A percentile compares a stretch with the other conserved stretches of the same genome.
Conservation (phyloP, 2,113 vertebrate genomes). For the Sylvia atricapilla region DNA sequence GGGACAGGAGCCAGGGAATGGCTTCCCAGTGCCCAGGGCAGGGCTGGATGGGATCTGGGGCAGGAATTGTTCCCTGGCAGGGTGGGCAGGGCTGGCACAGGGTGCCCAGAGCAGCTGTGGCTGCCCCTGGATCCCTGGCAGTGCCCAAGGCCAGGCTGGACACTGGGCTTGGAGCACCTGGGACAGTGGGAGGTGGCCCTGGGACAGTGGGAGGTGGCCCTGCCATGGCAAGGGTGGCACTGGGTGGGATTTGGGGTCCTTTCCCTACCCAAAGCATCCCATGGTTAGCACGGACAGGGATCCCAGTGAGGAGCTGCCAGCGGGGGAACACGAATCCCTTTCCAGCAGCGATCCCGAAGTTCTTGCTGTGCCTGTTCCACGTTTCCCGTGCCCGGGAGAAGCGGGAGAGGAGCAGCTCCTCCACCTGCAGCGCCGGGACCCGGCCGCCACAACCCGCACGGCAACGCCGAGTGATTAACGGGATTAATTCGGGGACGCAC, state of each 20-base stretch:
- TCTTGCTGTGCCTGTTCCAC: not conserved
- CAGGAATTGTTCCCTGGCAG: not conserved
- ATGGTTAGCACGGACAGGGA: rapidly evolving
- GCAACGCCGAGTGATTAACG: constrained; percentile 2
- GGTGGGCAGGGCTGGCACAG: not conserved
- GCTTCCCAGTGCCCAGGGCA: not conserved
- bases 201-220: not conserved
- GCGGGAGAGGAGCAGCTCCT: not conserved
- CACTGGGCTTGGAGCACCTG: not conserved
- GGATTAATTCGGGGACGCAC: constrained; percentile 63
- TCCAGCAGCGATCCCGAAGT: rapidly evolving
- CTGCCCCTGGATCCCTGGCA: not conserved
- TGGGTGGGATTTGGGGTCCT: rapidly evolving
- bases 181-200: not conserved
- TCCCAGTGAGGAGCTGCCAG: rapidly evolving
- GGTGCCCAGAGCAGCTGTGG: not conserved
- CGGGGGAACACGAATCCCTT: rapidly evolving
- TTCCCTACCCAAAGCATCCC: rapidly evolving
- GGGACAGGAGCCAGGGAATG: not conserved
- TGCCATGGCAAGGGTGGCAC: not conserved
- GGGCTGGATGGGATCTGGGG: rapidly evolving
- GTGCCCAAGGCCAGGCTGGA: not conserved
- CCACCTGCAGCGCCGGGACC: constrained; percentile 16
- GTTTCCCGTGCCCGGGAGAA: not conserved
- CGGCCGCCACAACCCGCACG: not conserved